Evolutionary conservation across 2,113 vertebrate species (phyloP).

Genomic region (Muntiacus muntjak): DNA sequence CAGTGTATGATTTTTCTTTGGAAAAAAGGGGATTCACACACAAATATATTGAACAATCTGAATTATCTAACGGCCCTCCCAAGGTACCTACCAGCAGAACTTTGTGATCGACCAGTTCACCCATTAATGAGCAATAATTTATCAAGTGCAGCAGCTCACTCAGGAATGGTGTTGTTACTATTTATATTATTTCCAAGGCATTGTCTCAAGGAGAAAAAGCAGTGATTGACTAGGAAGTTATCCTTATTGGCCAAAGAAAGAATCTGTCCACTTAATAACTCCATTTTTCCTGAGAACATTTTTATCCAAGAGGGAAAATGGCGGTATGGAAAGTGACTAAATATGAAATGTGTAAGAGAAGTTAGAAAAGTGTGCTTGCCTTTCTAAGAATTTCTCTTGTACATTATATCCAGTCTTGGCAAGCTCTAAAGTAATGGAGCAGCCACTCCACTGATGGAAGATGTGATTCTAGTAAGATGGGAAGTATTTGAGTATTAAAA

Average conservation of each 20-base stretch:
- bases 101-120: neutral
- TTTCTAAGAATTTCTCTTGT: neutral
- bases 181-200: constrained; percentile 31
- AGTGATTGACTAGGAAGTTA: constrained; percentile 8
- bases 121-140: constrained; percentile 11
- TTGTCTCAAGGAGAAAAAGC: constrained; percentile 10
- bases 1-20: constrained; percentile 4
- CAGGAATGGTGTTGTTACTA: neutral
- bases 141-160: constrained; percentile 1
- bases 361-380: neutral
- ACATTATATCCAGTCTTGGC: neutral
- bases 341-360: neutral
- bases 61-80: neutral
- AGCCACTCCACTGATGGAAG: neutral
- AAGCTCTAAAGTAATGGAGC: neutral
- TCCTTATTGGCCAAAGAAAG: neutral
- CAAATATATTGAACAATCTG: neutral
- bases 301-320: constrained; percentile 38
- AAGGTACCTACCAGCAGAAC: neutral
- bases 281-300: constrained; percentile 13
- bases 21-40: neutral
- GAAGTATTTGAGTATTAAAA: neutral
- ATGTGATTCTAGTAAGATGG: neutral
- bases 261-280: neutral
- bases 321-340: neutral